Percentiles rank a stretch among this genome's conserved stretches.
Conservation (phyloP, 2,113 vertebrate genomes). For the Megaptera novaeangliae region DNA sequence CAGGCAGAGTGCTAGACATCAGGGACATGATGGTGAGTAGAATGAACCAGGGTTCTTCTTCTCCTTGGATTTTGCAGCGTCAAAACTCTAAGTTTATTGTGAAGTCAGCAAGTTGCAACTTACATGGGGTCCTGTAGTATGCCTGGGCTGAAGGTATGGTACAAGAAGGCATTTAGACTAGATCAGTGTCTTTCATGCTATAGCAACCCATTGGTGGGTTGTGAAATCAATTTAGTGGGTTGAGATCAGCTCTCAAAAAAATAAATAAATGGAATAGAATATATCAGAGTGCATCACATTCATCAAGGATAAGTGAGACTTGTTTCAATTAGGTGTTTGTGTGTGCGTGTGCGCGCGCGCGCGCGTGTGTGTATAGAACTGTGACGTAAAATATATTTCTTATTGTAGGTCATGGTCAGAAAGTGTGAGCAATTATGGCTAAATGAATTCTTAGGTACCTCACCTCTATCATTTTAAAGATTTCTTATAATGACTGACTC, state of each 20-base stretch:
- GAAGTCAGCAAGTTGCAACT: neutral
- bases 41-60: neutral
- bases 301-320: neutral
- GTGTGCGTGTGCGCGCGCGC: rapidly evolving
- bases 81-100: neutral
- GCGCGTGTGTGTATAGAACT: neutral
- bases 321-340: neutral
- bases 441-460: neutral
- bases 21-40: neutral
- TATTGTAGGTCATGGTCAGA: neutral
- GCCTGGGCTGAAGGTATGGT: neutral
- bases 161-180: neutral
- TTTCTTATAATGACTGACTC: neutral
- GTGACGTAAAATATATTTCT: neutral
- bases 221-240: neutral
- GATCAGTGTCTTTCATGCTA: neutral
- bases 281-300: neutral
- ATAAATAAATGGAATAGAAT: neutral
- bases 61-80: neutral
- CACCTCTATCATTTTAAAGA: neutral
- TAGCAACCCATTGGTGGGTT: neutral
- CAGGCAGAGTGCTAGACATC: neutral
- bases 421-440: neutral
- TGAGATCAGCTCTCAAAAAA: neutral
- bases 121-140: neutral